A percentile compares a stretch with the other conserved stretches of the same genome.
phyloP scores from a whole-genome alignment of 2,888 invertebrate species.

The Thera obeliscata region DNA sequence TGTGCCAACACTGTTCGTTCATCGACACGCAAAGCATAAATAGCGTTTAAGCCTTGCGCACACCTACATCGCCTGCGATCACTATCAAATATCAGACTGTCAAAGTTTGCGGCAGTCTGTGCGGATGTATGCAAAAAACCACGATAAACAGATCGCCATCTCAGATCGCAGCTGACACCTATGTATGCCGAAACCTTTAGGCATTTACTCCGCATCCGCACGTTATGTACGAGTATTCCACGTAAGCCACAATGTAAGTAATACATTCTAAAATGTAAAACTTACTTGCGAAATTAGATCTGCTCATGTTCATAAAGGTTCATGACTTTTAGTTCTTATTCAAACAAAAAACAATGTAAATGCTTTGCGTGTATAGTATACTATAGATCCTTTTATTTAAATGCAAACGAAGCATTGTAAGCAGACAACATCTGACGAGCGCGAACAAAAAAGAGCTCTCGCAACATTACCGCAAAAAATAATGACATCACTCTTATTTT shows the following conservation, averaged over 20 bases:
- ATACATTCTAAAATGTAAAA: background rate
- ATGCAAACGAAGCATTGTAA: slow-evolving; percentile 65
- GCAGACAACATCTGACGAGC: slow-evolving; percentile 63
- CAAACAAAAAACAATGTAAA: slow-evolving; percentile 20
- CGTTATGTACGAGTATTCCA: too few relatives aligned
- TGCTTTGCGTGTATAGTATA: slow-evolving; percentile 18
- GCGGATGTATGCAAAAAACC: too few relatives aligned
- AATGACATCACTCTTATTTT: slow-evolving; percentile 73
- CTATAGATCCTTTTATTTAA: slow-evolving; percentile 46
- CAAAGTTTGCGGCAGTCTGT: too few relatives aligned
- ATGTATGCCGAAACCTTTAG: too few relatives aligned
- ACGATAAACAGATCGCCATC: too few relatives aligned
- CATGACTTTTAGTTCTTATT: slow-evolving; percentile 32
- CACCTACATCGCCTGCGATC: too few relatives aligned
- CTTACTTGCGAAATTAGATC: slow-evolving; percentile 29
- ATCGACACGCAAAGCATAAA: slow-evolving; percentile 56
- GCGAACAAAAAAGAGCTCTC: slow-evolving; percentile 73
- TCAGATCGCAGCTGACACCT: too few relatives aligned
- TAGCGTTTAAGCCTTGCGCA: slow-evolving; percentile 37
- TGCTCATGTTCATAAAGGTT: slow-evolving; percentile 31
- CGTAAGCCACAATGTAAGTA: background rate
- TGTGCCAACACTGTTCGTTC: slow-evolving; percentile 66
- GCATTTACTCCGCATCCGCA: too few relatives aligned
- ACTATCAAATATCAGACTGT: too few relatives aligned
- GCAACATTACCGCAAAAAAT: slow-evolving; percentile 71